Percentiles rank a stretch among this genome's conserved stretches.
Evolutionary conservation across 2,113 vertebrate species (phyloP).

Genomic region (Pluvianellus socialis): DNA sequence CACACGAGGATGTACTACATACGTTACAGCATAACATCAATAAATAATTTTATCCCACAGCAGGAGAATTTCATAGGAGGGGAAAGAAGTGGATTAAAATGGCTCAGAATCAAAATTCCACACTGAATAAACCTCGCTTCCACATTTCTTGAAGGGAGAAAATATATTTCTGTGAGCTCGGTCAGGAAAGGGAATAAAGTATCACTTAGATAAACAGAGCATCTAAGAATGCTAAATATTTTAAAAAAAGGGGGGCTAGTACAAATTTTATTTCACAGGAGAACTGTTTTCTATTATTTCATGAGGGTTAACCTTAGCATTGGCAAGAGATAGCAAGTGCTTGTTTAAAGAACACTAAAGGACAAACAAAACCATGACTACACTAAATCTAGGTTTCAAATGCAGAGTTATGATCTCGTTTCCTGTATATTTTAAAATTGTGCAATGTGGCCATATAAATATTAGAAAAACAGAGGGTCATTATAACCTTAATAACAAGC

Average conservation of each 20-base stretch:
- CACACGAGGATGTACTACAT: neutral
- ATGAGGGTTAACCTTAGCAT: neutral
- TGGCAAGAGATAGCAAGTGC: neutral
- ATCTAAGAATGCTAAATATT: neutral
- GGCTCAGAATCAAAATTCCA: neutral
- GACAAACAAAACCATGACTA: neutral
- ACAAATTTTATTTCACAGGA: neutral
- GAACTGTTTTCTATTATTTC: neutral
- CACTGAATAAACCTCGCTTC: neutral
- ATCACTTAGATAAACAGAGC: neutral
- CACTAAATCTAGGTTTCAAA: neutral
- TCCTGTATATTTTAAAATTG: neutral
- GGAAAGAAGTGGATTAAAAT: neutral
- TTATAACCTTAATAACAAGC: neutral
- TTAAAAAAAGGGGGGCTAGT: neutral
- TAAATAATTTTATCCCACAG: neutral
- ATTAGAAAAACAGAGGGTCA: neutral
- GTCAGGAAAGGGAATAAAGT: neutral
- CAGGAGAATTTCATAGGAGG: neutral
- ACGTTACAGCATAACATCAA: neutral
- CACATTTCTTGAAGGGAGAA: neutral
- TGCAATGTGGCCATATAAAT: neutral
- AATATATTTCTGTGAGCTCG: neutral
- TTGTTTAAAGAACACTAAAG: neutral
- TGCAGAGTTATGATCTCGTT: neutral